These are phyloP conservation scores for Venustoraphidia nigricollis DNA, from an alignment of 2,888 invertebrate species.

Conservation along the genomic window DNA sequence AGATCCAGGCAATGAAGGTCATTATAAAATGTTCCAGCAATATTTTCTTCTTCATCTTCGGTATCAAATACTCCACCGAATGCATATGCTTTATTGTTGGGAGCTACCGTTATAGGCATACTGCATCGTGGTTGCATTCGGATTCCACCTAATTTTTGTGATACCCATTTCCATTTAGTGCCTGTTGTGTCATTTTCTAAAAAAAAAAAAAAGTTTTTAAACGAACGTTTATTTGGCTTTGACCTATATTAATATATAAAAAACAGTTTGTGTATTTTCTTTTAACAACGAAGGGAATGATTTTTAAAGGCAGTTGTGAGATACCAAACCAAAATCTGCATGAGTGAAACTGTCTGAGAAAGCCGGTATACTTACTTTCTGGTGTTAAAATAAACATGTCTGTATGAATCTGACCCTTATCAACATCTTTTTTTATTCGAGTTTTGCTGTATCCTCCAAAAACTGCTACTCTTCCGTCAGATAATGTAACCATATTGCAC, in stretches of 20 bases:
- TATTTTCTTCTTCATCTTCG: conserved; percentile 67
- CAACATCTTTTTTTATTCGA: conserved; percentile 54
- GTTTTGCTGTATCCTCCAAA: conserved; percentile 69
- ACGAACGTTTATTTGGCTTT: neutral
- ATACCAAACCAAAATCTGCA: too few species aligned
- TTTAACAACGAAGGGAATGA: neutral
- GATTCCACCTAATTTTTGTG: conserved; percentile 47
- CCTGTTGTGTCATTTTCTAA: conserved; percentile 42
- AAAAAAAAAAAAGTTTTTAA: conserved; percentile 11
- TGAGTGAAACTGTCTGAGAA: too few species aligned
- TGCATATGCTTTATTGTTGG: conserved; percentile 53
- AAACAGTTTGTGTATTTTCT: neutral
- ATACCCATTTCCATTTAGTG: conserved; percentile 55
- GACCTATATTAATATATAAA: neutral
- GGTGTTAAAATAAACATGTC: conserved; percentile 52
- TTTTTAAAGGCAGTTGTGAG: too few species aligned
- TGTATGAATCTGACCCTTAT: conserved; percentile 51
- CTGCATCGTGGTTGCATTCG: conserved; percentile 52
- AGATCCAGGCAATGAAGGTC: conserved; percentile 64
- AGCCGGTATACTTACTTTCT: conserved; percentile 36
- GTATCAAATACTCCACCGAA: conserved; percentile 82
- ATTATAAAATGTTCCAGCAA: conserved; percentile 67
- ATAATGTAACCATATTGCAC: conserved; percentile 51
- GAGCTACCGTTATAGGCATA: conserved; percentile 44
- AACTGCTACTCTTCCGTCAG: conserved; percentile 48